Evolutionary conservation across 2,888 invertebrate genomes (phyloP), one percentile per base, ranked within the genome.

Genomic region (Andrena minutula): DNA sequence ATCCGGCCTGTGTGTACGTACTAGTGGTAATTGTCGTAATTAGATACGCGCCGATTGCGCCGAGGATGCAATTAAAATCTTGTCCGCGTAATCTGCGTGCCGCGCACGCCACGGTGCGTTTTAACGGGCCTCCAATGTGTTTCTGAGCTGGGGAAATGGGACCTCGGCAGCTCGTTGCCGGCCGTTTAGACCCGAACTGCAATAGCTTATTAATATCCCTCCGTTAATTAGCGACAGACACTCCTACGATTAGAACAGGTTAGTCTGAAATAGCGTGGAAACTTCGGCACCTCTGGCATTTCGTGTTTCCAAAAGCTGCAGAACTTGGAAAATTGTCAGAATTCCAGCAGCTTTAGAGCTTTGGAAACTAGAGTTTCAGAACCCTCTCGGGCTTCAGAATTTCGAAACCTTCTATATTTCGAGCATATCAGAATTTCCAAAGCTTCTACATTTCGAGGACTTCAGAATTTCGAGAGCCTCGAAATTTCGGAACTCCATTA

Each of bases 1-100:
- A 68, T 58, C 35, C n/a, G 28, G 30, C 23, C 47, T 61, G 1
- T 69, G 23, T 60, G 49, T 53, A 32, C 58, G 51, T 56, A 51
- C 73, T n/a, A 60, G 26, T 20, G 85, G 73, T 86, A 87, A 86
- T 86, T 83, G 85, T 77, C 66, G 75, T 85, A 85, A 87, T 87
- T 85, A 82, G 79, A 83, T 85, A 58, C 86, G 66, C 71, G 61
- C 49, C 74, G 60, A 68, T 80, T 84, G 86, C 68, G 70, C 58
- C 78, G 61, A 49, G 49, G 30, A 78, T 63, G 80, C 86, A 83
- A 87, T 87, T 86, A 85, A 85, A 87, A 86, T 73, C 78, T 69
- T 64, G 74, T 70, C 64, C 51, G 69, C 71, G 76, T 69, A 80
- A 84, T 84, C 76, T 75, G 74, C 77, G 61, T 60, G 61, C 53